Conservation (phyloP, 1,140 invertebrate genomes). For the Pomphorhynchus laevis region DNA sequence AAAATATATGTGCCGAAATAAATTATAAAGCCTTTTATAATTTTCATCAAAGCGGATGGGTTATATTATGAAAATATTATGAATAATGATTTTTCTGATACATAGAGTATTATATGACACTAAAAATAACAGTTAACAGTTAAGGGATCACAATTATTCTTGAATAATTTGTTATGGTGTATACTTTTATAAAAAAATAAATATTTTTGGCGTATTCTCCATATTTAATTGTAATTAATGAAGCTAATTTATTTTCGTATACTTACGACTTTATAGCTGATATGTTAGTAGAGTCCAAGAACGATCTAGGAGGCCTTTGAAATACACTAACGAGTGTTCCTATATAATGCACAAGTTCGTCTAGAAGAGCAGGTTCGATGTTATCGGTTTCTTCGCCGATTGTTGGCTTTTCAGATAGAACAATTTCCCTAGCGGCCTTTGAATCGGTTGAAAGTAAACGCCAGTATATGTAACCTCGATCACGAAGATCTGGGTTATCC, state of each 20-base stretch:
- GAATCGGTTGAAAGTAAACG: conserved; percentile 84
- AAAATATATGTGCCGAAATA: too few relatives aligned
- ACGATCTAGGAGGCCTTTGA: conserved; percentile 89
- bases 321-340: conserved; percentile 88
- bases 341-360: conserved; percentile 95
- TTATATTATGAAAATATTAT: too few relatives aligned
- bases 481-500: conserved; percentile 91
- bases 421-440: conserved; percentile 76
- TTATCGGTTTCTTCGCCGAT: conserved; percentile 97
- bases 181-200: background rate
- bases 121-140: conserved; percentile 1
- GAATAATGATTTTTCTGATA: too few relatives aligned
- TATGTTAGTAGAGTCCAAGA: conserved; percentile 37
- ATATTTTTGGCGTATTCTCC: background rate
- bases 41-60: too few relatives aligned
- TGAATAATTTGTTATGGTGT: background rate
- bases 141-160: conserved; percentile 4
- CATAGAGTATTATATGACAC: too few relatives aligned
- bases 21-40: too few relatives aligned
- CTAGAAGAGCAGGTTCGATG: conserved; percentile 70
- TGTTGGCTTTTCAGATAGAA: conserved; percentile 89
- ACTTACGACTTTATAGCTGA: conserved; percentile 15
- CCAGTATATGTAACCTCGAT: conserved; percentile 98
- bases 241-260: background rate
- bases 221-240: background rate